phyloP scores from a whole-genome alignment of 2,113 vertebrate species.

The Oryzias curvinotus region DNA sequence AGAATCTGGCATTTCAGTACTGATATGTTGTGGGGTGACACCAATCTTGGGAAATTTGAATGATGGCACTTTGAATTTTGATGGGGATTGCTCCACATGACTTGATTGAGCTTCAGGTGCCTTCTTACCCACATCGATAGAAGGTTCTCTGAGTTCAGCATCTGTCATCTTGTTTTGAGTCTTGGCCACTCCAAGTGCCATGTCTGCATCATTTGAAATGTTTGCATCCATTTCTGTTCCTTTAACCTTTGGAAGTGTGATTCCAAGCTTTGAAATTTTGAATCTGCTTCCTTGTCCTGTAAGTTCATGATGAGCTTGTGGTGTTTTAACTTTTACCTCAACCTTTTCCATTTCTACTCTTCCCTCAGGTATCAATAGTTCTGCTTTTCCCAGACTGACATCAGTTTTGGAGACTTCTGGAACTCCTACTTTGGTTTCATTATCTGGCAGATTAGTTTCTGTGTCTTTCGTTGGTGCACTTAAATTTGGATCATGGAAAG shows the following conservation, averaged over 20 bases:
- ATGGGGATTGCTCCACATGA: constrained; percentile 28
- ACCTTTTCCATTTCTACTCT: constrained; percentile 32
- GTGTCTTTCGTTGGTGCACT: constrained; percentile 16
- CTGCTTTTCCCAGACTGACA: constrained; percentile 25
- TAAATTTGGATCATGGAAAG: constrained; percentile 21
- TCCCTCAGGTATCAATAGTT: constrained; percentile 28
- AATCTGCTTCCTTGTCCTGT: constrained; percentile 32
- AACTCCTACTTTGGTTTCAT: constrained; percentile 11
- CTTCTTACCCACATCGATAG: constrained; percentile 28
- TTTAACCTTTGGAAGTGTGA: constrained; percentile 40
- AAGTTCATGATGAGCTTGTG: constrained; percentile 7
- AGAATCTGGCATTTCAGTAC: constrained; percentile 20
- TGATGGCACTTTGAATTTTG: constrained; percentile 51
- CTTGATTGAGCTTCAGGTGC: constrained; percentile 7
- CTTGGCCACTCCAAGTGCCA: constrained; percentile 1
- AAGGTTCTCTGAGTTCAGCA: constrained; percentile 16
- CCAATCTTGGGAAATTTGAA: constrained; percentile 62
- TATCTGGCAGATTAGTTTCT: constrained; percentile 9
- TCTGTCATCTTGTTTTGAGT: constrained; percentile 21
- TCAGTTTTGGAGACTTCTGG: constrained; percentile 20
- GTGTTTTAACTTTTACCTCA: constrained; percentile 25
- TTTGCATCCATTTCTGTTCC: constrained; percentile 22
- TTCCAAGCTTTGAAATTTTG: constrained; percentile 45
- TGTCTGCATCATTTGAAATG: constrained; percentile 19
- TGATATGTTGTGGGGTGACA: constrained; percentile 9